Conservation (phyloP, 2,888 invertebrate genomes). For the Amorpha juglandis region DNA sequence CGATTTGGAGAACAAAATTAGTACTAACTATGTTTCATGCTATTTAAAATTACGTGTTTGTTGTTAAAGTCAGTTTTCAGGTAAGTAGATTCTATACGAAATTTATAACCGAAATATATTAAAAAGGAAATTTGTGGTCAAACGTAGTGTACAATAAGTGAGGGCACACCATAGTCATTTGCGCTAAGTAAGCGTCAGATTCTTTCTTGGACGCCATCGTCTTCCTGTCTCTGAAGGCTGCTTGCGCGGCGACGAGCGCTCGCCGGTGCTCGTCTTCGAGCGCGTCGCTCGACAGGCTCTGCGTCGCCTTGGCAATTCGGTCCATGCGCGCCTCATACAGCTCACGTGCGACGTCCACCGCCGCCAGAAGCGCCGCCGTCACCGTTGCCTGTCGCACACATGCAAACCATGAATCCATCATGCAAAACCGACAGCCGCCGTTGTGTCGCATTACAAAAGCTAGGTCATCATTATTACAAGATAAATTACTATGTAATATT, state of each 20-base stretch:
- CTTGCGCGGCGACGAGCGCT: slow-evolving; percentile 26
- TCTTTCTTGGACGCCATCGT: slow-evolving; percentile 30
- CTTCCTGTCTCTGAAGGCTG: slow-evolving; percentile 30
- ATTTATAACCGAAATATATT: too few species aligned
- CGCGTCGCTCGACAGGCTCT: slow-evolving; percentile 30
- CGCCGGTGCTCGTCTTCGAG: slow-evolving; percentile 27
- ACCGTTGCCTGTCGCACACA: slow-evolving; percentile 29
- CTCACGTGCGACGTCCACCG: slow-evolving; percentile 28
- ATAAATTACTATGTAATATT: too few species aligned
- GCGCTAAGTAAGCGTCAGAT: slow-evolving; percentile 3
- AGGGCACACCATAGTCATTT: slow-evolving; percentile 15
- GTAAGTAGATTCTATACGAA: too few species aligned
- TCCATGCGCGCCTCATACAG: slow-evolving; percentile 33
- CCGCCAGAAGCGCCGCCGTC: slow-evolving; percentile 30
- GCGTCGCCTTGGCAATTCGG: slow-evolving; percentile 27
- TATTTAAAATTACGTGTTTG: too few species aligned
- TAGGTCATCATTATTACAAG: too few species aligned
- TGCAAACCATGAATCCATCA: background rate
- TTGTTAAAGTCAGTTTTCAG: too few species aligned
- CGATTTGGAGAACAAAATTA: too few species aligned
- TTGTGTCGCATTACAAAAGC: too few species aligned
- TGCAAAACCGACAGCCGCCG: background rate
- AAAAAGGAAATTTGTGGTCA: too few species aligned
- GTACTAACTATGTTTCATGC: too few species aligned
- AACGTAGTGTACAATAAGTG: too few species aligned